Evolutionary conservation across 2,888 invertebrate genomes (phyloP).

Genomic region (Apodemia zela): DNA sequence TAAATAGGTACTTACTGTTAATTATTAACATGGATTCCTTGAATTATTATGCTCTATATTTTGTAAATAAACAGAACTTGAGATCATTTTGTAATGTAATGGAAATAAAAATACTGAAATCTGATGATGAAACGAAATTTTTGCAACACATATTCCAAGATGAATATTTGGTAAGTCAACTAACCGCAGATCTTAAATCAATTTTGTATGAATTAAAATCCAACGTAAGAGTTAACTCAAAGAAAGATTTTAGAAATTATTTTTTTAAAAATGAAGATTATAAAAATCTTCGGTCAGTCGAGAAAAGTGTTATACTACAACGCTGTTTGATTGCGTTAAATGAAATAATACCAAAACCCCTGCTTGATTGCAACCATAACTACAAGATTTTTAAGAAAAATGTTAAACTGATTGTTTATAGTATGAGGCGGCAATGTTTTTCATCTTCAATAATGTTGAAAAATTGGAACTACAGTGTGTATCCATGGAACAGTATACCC

Average conservation of each 20-base stretch:
- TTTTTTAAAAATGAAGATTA: constrained; percentile 35
- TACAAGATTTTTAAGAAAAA: constrained; percentile 51
- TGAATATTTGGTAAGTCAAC: constrained; percentile 39
- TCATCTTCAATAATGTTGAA: constrained; percentile 40
- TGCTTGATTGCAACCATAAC: constrained; percentile 57
- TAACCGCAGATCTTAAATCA: constrained; percentile 39
- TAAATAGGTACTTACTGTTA: not conserved
- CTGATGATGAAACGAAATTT: constrained; percentile 32
- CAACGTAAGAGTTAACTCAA: constrained; percentile 46
- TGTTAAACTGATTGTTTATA: constrained; percentile 47
- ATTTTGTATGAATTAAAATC: constrained; percentile 42
- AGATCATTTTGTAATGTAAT: constrained; percentile 56
- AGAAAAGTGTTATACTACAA: constrained; percentile 48
- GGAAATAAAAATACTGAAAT: constrained; percentile 45
- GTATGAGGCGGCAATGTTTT: constrained; percentile 64
- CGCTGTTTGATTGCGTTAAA: constrained; percentile 46
- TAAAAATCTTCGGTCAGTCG: constrained; percentile 39
- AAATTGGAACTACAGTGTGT: constrained; percentile 52
- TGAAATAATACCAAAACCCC: constrained; percentile 52
- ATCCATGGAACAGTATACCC: constrained; percentile 47
- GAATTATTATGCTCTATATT: constrained; percentile 56
- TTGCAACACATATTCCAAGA: constrained; percentile 41
- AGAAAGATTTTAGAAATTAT: constrained; percentile 54
- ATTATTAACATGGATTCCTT: constrained; percentile 40
- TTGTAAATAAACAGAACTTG: constrained; percentile 65